These are phyloP conservation scores for Oreamnos americanus DNA, from an alignment of 2,113 vertebrate species.

Conservation along the genomic window DNA sequence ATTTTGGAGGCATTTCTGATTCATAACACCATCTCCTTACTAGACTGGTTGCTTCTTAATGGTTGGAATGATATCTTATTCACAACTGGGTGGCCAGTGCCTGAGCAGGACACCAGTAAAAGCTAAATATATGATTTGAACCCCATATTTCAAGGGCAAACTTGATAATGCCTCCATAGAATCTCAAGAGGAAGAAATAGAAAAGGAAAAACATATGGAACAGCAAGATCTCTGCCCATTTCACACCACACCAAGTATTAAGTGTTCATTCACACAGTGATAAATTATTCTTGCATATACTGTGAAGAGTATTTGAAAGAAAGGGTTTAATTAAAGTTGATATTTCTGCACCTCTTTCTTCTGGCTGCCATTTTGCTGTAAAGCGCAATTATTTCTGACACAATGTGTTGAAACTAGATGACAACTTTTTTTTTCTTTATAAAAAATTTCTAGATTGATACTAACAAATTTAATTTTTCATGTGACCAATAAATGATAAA, in stretches of 20 bases:
- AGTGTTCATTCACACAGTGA: conserved; percentile 56
- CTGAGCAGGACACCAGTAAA: neutral
- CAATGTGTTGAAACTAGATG: conserved; percentile 46
- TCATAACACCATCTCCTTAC: neutral
- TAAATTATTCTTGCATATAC: conserved; percentile 44
- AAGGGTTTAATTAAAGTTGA: conserved; percentile 64
- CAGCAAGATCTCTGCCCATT: conserved; percentile 31
- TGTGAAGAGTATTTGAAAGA: conserved; percentile 55
- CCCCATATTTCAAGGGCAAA: neutral
- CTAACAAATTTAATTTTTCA: conserved; percentile 48
- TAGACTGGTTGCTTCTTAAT: neutral
- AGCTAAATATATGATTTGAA: neutral
- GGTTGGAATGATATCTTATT: neutral
- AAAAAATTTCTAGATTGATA: conserved; percentile 35
- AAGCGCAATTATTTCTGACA: conserved; percentile 68
- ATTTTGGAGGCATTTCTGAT: neutral
- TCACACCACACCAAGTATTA: conserved; percentile 59
- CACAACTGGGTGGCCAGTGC: neutral
- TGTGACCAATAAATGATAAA: conserved; percentile 27
- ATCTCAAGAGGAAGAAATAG: neutral
- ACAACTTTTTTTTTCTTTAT: conserved; percentile 33
- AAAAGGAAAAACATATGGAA: conserved; percentile 31
- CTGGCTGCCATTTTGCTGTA: conserved; percentile 56
- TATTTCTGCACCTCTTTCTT: conserved; percentile 51
- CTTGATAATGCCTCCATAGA: neutral